Evolutionary conservation across 2,113 vertebrate genomes (phyloP).

Genomic region (Dicrurus megarhynchus): DNA sequence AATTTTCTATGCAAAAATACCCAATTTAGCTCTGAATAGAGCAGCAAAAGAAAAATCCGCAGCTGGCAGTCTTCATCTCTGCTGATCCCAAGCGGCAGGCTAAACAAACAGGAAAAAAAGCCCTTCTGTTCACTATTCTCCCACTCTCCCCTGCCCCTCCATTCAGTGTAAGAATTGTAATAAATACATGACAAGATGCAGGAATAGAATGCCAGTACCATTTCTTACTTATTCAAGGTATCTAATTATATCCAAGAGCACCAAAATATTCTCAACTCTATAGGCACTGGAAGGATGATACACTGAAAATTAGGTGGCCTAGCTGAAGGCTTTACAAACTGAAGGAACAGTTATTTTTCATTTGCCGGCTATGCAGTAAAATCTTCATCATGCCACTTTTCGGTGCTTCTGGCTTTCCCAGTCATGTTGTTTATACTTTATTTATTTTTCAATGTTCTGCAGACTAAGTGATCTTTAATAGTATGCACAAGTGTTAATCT

Average conservation of each 20-base stretch:
- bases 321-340: neutral
- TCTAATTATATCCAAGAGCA: neutral
- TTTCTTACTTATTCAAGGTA: neutral
- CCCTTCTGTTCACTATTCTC: neutral
- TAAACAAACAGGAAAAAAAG: neutral
- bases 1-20: neutral
- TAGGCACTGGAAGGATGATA: neutral
- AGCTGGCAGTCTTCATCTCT: slow-evolving; percentile 14
- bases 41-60: neutral
- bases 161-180: neutral
- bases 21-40: neutral
- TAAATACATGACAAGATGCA: neutral
- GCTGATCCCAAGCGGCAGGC: neutral
- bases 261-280: neutral
- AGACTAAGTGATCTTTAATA: neutral
- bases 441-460: neutral
- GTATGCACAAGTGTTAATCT: neutral
- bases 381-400: neutral
- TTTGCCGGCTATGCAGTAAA: neutral
- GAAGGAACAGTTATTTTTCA: neutral
- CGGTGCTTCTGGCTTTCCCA: neutral
- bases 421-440: neutral
- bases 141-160: neutral
- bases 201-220: neutral
- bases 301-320: neutral